A percentile compares a stretch with the other conserved stretches of the same genome.
These are phyloP conservation scores for Colletes gigas DNA, from an alignment of 1,140 invertebrate species.

Conservation along the genomic window DNA sequence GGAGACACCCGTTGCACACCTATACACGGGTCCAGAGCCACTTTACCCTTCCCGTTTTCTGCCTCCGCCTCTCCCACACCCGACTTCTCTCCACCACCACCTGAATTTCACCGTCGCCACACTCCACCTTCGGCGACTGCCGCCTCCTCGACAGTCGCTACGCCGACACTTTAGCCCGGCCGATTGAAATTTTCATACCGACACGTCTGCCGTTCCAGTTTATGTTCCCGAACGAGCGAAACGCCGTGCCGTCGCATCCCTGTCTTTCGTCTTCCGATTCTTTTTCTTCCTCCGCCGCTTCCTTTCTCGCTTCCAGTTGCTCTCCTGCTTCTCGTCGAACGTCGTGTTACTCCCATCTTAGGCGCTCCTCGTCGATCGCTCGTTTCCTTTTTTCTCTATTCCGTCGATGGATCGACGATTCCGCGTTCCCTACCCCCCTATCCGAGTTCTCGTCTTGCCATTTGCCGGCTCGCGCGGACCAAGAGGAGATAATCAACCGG, in stretches of 20 bases:
- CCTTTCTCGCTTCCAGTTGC: constrained; percentile 17
- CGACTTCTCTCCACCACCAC: constrained; percentile 51
- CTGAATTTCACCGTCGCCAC: constrained; percentile 46
- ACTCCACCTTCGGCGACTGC: constrained; percentile 45
- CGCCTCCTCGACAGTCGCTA: constrained; percentile 36
- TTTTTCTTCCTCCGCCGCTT: constrained; percentile 13
- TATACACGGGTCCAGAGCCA: constrained; percentile 58
- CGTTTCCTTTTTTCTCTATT: background rate
- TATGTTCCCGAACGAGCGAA: constrained; percentile 67
- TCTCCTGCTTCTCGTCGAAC: background rate
- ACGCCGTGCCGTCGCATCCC: constrained; percentile 27
- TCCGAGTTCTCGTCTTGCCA: background rate
- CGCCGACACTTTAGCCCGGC: constrained; percentile 58
- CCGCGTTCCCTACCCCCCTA: background rate
- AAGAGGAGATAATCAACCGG: constrained; percentile 20
- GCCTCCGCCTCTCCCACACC: constrained; percentile 37
- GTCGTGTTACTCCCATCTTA: background rate
- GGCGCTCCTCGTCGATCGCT: background rate
- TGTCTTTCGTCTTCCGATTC: background rate
- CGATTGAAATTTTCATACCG: constrained; percentile 78
- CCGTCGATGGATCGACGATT: background rate
- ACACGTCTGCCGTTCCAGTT: constrained; percentile 73
- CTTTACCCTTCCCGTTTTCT: constrained; percentile 58
- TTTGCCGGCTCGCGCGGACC: background rate
- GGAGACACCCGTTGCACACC: constrained; percentile 33